Conservation (phyloP, 2,797 vertebrate species). For the Danionella dracula region DNA sequence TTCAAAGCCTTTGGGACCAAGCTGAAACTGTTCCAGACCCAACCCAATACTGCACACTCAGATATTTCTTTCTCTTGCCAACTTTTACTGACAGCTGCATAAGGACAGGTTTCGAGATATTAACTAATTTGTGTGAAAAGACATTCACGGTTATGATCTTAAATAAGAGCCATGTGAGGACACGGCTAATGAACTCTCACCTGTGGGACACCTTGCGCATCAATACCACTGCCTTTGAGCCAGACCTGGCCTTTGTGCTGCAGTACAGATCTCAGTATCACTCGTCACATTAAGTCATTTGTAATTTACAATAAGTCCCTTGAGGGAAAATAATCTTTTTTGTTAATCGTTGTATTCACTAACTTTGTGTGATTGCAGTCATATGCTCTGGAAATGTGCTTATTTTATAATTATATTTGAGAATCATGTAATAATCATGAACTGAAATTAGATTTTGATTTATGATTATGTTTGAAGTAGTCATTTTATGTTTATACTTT, state of each 20-base stretch:
- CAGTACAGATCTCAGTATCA: neutral
- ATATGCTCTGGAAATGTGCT: no score
- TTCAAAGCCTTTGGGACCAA: neutral
- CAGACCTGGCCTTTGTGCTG: neutral
- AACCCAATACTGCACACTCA: neutral
- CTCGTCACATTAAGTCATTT: slow-evolving; percentile 2
- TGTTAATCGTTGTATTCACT: no score
- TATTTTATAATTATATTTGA: no score
- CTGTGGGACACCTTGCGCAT: neutral
- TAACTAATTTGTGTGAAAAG: slow-evolving; percentile 1
- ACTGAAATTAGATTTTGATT: no score
- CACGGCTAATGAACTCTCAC: neutral
- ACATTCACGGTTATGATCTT: neutral
- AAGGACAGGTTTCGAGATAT: neutral
- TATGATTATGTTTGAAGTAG: no score
- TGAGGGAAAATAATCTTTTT: no score
- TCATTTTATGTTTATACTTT: no score
- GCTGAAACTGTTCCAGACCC: neutral
- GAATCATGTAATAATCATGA: no score
- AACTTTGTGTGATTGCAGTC: no score
- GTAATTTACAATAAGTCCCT: neutral
- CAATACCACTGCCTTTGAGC: neutral
- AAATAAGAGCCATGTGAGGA: neutral
- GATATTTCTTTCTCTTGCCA: neutral
- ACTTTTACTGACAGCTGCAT: slow-evolving; percentile 30